Base-by-base conservation (phyloP, 2,888 invertebrate species). In the Yponomeuta plumbellus region DNA sequence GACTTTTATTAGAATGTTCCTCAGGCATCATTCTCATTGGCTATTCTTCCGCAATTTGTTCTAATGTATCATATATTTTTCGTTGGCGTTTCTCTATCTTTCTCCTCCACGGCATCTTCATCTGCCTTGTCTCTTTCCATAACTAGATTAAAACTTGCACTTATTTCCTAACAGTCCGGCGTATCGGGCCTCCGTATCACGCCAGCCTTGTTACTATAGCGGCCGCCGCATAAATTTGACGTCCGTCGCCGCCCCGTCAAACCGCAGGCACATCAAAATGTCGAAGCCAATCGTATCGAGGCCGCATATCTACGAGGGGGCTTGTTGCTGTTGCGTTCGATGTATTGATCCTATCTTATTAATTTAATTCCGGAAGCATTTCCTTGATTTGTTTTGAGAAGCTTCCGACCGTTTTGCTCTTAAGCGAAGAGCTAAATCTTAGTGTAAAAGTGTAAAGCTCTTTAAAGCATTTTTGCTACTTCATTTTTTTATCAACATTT, bases 141-240 rank as follows among this genome's bases (percentile, higher is more conserved):
- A 52, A 52, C 13, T 52, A 52, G 44, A 52, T 52, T 52, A 52
- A 52, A 52, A 52, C 44, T 52, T 52, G 44, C 44, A 52, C 17
- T 52, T 52, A 52, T 52, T 52, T 52, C 44, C 44, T 52, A 58
- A 58, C 20, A 20, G 21, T 58, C 11, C 11, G 58, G 4, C 21
- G n/a, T 58, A 22, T 22, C 58, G 58, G 58, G 21, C 11, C 21
- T 58, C 21, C 58, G n/a, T 20, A 58, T 20, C 58, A 58, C 58
- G 58, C n/a, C 58, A 20, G 44, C 11, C 58, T 58, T 58, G 58
- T 58, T 58, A 58, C 58, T 58, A 52, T 52, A 52, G 44, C 44
- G 21, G n/a, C 58, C 21, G 58, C 11, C 61, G 61, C 61, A 61
- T 61, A 61, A 61, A 61, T 61, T 61, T 61, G 61, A 61, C 61